Conservation (phyloP, 1,140 invertebrate genomes). For the Tachypleus tridentatus region DNA sequence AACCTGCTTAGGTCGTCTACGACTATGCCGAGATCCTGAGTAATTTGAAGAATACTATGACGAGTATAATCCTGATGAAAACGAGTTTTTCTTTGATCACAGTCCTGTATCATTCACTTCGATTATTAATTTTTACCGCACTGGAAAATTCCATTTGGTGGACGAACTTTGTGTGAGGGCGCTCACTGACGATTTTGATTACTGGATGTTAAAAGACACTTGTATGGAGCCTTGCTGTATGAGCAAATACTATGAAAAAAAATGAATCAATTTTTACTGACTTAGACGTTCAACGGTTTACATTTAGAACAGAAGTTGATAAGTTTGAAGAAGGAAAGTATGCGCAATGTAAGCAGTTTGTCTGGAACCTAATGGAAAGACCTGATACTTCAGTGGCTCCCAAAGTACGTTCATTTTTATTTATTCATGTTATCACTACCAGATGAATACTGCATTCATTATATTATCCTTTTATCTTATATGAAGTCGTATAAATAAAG, state of each 20-base stretch:
- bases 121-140: conserved; percentile 95
- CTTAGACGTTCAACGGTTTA: too few relatives aligned
- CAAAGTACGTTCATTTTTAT: conserved; percentile 58
- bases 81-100: conserved; percentile 98
- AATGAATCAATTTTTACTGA: conserved; percentile 43
- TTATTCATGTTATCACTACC: too few relatives aligned
- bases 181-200: conserved; percentile 95
- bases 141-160: conserved; percentile 91
- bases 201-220: conserved; percentile 82
- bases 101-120: conserved; percentile 96
- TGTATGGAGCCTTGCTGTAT: conserved; percentile 97
- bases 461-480: too few relatives aligned
- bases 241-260: conserved; percentile 94
- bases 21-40: conserved; percentile 84
- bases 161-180: conserved; percentile 98
- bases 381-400: conserved; percentile 92
- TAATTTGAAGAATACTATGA: conserved; percentile 94
- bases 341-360: conserved; percentile 88
- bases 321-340: conserved; percentile 86
- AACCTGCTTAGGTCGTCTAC: conserved; percentile 76
- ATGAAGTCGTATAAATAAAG: too few relatives aligned
- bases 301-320: too few relatives aligned
- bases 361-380: conserved; percentile 96
- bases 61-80: conserved; percentile 78
- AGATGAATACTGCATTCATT: too few relatives aligned